phyloP scores from a whole-genome alignment of 2,797 vertebrate species.

The Apogon hyalosoma region DNA sequence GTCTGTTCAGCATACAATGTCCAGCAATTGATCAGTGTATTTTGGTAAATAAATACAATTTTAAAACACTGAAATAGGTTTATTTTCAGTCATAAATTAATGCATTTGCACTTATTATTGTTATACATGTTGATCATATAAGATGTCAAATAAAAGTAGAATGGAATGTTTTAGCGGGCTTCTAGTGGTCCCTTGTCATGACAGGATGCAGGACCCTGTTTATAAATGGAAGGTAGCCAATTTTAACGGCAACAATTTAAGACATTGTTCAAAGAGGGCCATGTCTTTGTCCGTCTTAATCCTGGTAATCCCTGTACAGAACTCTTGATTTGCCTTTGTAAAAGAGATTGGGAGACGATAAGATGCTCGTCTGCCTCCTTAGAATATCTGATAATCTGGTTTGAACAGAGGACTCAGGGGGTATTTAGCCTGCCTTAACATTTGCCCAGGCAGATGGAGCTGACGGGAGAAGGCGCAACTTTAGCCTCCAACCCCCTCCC shows the following conservation, averaged over 20 bases:
- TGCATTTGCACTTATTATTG: slow-evolving; percentile 5
- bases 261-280: slow-evolving; percentile 71
- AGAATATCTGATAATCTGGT: slow-evolving; percentile 88
- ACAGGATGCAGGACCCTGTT: slow-evolving; percentile 45
- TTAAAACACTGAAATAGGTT: slow-evolving; percentile 41
- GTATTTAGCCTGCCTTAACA: slow-evolving; percentile 87
- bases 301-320: slow-evolving; percentile 82
- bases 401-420: slow-evolving; percentile 85
- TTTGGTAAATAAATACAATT: slow-evolving; percentile 58
- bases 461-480: slow-evolving; percentile 75
- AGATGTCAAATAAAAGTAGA: slow-evolving; percentile 1
- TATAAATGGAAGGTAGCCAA: slow-evolving; percentile 66
- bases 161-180: slow-evolving; percentile 20
- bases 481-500: slow-evolving; percentile 56
- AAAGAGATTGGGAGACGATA: slow-evolving; percentile 84
- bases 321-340: slow-evolving; percentile 87
- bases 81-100: slow-evolving; percentile 15
- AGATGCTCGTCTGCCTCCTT: slow-evolving; percentile 79
- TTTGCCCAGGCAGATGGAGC: slow-evolving; percentile 88
- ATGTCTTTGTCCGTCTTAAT: slow-evolving; percentile 82
- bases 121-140: neutral
- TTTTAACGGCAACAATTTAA: slow-evolving; percentile 72
- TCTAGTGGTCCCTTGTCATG: slow-evolving; percentile 28
- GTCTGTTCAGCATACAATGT: slow-evolving; percentile 55
- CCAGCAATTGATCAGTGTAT: slow-evolving; percentile 58